Evolutionary conservation across 2,797 vertebrate genomes (phyloP), one percentile per base, ranked within the genome.

Genomic region (Psittacula derbiana): DNA sequence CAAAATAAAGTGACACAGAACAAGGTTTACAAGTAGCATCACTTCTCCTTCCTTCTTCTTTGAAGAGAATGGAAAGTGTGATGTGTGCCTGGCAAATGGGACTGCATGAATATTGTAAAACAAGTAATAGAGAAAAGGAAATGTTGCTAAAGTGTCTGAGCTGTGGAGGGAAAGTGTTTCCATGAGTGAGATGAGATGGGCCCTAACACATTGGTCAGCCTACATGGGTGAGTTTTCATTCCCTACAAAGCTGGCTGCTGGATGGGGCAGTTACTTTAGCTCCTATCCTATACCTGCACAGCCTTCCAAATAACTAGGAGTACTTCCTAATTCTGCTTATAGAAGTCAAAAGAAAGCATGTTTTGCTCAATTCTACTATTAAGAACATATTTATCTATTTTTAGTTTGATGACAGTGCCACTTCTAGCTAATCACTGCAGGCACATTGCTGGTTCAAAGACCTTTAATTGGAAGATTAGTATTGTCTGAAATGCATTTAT

Each of bases 1-100:
- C 92, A 92, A 98, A 97, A 97, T 96, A 76, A 96, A 96, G 86
- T 74, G 95, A 78, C 91, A 83, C 85, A 93, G 90, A 95, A n/a
- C 91, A 96, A 95, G 84, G 80, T 94, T 96, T 95, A 87, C 60
- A 94, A 80, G 88, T 41, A 74, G 74, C 88, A 96, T 95, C 86
- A 25, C 91, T 95, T 91, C 82, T 83, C 55, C 52, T 88, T 87
- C 74, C 80, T 74, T 70, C 58, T 88, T 89, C 78, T 94, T 88
- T 90, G 92, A 95, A 89, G 84, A 75, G 72, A 82, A 52, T 5
- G 87, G 94, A 97, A 97, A 97, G 71, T 79, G 70, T 97, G 95
- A 96, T 60, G 44, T 46, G 83, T 66, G 44, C 75, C 58, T 52
- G 81, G 91, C 73, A 94, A 93, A 84, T 49, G 78, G 43, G 62